These are phyloP conservation scores for Brienomyrus brachyistius DNA, from an alignment of 2,113 vertebrate species.

Conservation along the genomic window DNA sequence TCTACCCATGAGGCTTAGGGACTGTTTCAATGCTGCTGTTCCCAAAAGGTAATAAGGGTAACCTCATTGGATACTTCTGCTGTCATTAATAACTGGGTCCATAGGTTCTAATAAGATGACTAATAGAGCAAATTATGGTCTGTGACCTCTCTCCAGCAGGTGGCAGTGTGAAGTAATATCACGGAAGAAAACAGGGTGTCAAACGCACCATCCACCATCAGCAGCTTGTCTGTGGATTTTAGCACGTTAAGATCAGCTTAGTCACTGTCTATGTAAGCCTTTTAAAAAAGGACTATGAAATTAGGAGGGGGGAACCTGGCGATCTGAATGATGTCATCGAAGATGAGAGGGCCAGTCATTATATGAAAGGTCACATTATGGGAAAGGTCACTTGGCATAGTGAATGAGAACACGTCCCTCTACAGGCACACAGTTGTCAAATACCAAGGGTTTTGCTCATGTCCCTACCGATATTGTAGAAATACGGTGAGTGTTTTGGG, in stretches of 20 bases:
- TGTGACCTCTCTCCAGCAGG: constrained; percentile 2
- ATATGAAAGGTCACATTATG: background rate
- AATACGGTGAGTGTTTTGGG: background rate
- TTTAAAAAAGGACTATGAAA: background rate
- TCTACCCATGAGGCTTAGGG: background rate
- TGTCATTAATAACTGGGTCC: background rate
- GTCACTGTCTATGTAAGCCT: background rate
- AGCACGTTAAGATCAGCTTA: background rate
- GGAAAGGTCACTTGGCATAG: background rate
- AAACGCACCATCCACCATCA: background rate
- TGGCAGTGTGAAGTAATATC: constrained; percentile 21
- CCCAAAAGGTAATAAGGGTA: background rate
- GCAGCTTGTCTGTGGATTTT: background rate
- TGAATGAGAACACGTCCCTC: background rate
- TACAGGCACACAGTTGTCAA: background rate
- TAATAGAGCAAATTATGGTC: background rate
- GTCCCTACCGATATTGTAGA: background rate
- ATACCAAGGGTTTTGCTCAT: background rate
- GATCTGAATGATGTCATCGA: background rate
- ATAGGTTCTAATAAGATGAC: background rate
- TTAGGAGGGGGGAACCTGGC: background rate
- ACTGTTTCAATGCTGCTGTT: background rate
- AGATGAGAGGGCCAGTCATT: background rate
- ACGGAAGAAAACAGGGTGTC: background rate
- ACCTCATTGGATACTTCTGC: background rate